These are phyloP conservation scores for Aphelocoma coerulescens DNA, from an alignment of 2,113 vertebrate genomes.

Conservation along the genomic window DNA sequence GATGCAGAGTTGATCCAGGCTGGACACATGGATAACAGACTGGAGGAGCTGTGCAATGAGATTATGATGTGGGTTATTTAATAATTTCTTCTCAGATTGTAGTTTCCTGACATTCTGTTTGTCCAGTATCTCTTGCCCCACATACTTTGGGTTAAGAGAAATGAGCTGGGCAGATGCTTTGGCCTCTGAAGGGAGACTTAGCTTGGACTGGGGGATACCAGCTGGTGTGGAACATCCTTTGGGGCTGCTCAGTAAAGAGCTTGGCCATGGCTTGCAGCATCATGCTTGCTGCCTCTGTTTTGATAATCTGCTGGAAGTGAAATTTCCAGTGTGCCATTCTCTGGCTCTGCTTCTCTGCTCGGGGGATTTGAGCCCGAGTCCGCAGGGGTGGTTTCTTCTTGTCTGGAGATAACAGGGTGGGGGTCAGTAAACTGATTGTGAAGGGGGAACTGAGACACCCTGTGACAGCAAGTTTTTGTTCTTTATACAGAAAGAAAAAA, in stretches of 20 bases:
- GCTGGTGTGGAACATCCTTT: neutral
- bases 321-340: neutral
- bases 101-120: neutral
- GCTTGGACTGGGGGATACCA: neutral
- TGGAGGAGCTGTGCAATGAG: conserved; percentile 92
- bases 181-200: neutral
- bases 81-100: neutral
- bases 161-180: neutral
- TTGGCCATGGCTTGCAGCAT: neutral
- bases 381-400: neutral
- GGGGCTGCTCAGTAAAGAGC: neutral
- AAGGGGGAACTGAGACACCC: neutral
- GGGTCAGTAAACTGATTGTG: neutral
- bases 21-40: conserved; percentile 91
- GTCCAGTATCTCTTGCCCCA: neutral
- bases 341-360: neutral
- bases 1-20: conserved; percentile 94
- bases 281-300: neutral
- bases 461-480: neutral
- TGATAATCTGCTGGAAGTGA: neutral
- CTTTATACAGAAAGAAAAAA: conserved; percentile 87
- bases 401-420: neutral
- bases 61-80: conserved; percentile 83
- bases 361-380: neutral
- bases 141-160: neutral